Base-by-base conservation (phyloP, 2,113 vertebrate species). In the Crotalus tigris region DNA sequence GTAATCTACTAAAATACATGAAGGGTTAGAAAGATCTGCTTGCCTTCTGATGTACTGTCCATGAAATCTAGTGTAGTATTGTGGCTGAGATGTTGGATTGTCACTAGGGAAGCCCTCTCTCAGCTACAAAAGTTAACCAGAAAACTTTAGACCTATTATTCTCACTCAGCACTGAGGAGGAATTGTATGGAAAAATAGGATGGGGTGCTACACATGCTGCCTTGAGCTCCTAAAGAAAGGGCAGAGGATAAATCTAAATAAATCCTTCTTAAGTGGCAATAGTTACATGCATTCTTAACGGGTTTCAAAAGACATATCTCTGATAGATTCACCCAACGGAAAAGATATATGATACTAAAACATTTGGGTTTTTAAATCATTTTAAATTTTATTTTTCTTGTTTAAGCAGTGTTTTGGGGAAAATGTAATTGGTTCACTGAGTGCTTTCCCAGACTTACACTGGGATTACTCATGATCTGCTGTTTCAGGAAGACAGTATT, bases 391-490 rank as follows among this genome's bases (percentile, higher is more conserved):
- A 44, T 81, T 81, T 81, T 81, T 17, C 21, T 3, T 39, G 24
- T 10, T n/a, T 91, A 86, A 91, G 49, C 33, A 61, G 24, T 29
- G 11, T 92, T 90, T 93, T 23, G 33, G 46, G 8, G 91, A 86
- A 1, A 2, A 64, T 69, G 11, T 61, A 69, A 59, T 53, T 0
- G 51, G 5, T 23, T 94, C 0, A 0, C 7, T 61, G 51, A 7
- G 58, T 75, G 3, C 24, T 0, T 10, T 86, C 6, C 0, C 90
- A 9, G 91, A 90, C 75, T 89, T 61, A 55, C 92, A 92, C 51
- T 94, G 88, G 58, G 93, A 94, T 55, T 7, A 10, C 92, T 92
- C 3, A 46, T 89, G 88, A 29, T 93, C 15, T 95, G 9, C 92
- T 91, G 85, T n/a, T 92, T 17, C 61, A 85, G 85, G 93, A 93